Conservation (phyloP, 23 tunicate genomes). For the Clavelina lepadiformis region DNA sequence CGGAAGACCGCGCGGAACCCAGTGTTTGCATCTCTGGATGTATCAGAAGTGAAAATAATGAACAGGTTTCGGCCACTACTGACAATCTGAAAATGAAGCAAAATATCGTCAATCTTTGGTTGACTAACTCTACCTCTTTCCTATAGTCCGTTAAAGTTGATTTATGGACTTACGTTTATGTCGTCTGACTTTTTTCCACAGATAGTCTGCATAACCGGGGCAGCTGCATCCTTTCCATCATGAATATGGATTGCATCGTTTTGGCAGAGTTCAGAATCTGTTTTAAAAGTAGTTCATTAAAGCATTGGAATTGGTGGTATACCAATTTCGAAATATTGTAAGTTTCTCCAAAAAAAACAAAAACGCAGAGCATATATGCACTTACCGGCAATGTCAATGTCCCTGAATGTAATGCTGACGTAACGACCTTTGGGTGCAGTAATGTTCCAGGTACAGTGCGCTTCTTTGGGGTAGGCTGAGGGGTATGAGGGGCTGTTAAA, state of each 20-base stretch:
- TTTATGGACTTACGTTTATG: constrained; percentile 32
- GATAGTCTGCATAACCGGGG: constrained; percentile 53
- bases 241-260: constrained; percentile 88
- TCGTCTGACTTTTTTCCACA: constrained; percentile 62
- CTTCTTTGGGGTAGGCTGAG: constrained; percentile 53
- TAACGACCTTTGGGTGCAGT: constrained; percentile 56
- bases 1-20: constrained; percentile 74
- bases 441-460: constrained; percentile 97
- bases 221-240: constrained; percentile 75
- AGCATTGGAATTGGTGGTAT: not conserved
- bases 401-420: constrained; percentile 49
- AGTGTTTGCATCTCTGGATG: constrained; percentile 10
- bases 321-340: too few relatives aligned
- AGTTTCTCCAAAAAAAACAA: not conserved
- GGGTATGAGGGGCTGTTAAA: constrained; percentile 82
- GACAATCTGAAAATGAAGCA: constrained; percentile 24
- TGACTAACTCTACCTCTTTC: too few relatives aligned
- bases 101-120: too few relatives aligned
- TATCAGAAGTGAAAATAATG: constrained; percentile 73
- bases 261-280: constrained; percentile 81
- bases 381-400: constrained; percentile 71
- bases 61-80: constrained; percentile 61
- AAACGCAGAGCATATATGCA: not conserved
- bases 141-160: too few relatives aligned
- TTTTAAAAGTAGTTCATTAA: not conserved